A percentile compares a stretch with the other conserved stretches of the same genome.
These are phyloP conservation scores for Laupala kohalensis DNA, from an alignment of 1,140 invertebrate genomes.

Conservation along the genomic window DNA sequence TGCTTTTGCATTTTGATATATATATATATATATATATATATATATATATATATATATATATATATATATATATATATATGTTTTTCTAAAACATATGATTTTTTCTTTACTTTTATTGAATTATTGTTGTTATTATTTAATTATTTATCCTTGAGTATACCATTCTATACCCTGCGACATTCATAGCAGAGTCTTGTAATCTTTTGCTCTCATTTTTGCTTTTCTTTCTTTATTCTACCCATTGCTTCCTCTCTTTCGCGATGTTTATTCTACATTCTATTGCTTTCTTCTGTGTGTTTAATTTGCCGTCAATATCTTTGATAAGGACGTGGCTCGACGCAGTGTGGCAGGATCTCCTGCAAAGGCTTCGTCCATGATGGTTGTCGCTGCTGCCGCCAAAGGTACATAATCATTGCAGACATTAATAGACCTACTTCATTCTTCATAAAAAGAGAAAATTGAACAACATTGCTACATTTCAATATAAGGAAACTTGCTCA, in stretches of 20 bases:
- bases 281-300: too few species aligned
- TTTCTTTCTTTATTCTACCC: neutral
- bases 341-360: neutral
- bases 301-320: too few species aligned
- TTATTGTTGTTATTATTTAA: too few species aligned
- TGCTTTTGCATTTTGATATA: too few species aligned
- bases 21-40: neutral
- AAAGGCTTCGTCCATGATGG: too few species aligned
- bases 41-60: neutral
- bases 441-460: too few species aligned
- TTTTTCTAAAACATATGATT: neutral
- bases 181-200: neutral
- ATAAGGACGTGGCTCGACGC: neutral
- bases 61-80: neutral
- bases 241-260: neutral
- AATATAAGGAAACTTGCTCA: too few species aligned
- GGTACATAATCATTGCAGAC: too few species aligned
- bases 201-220: neutral
- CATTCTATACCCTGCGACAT: neutral
- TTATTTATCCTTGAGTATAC: neutral
- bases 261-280: neutral
- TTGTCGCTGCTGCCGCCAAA: too few species aligned
- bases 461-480: too few species aligned
- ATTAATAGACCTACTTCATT: too few species aligned
- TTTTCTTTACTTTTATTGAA: too few species aligned